These are phyloP conservation scores for Osmerus eperlanus DNA, from an alignment of 2,113 vertebrate genomes.

Conservation along the genomic window DNA sequence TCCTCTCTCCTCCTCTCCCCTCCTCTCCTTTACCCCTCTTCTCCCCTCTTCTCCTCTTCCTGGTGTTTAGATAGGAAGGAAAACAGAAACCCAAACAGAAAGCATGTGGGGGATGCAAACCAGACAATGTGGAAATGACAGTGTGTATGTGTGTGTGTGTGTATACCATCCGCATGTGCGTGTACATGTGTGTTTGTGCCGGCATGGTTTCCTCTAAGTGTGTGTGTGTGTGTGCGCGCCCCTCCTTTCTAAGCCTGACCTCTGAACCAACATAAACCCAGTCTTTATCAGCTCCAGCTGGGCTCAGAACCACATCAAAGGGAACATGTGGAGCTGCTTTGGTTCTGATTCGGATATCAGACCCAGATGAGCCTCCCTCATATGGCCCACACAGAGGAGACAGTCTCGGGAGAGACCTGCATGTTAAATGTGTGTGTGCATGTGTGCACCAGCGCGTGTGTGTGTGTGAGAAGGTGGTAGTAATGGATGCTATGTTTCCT, in stretches of 20 bases:
- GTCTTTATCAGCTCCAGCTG: slow-evolving; percentile 61
- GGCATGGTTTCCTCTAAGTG: neutral
- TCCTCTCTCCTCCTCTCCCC: too few relatives aligned
- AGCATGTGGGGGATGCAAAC: slow-evolving; percentile 48
- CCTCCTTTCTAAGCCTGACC: slow-evolving; percentile 7
- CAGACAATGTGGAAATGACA: slow-evolving; percentile 60
- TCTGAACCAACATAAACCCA: slow-evolving; percentile 50
- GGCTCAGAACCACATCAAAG: slow-evolving; percentile 59
- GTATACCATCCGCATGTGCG: slow-evolving; percentile 63
- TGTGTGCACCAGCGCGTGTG: slow-evolving; percentile 1
- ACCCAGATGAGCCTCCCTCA: slow-evolving; percentile 56
- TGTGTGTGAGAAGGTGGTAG: slow-evolving; percentile 41
- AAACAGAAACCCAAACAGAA: slow-evolving; percentile 33
- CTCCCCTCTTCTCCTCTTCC: neutral
- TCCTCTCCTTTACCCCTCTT: too few relatives aligned
- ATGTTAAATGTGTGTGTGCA: neutral
- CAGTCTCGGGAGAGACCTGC: neutral
- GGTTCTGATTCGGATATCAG: slow-evolving; percentile 53
- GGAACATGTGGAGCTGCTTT: slow-evolving; percentile 55
- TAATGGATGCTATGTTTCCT: slow-evolving; percentile 31
- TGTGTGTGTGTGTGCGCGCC: neutral
- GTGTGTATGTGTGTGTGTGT: neutral
- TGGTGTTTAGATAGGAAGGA: neutral
- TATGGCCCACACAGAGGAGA: neutral
- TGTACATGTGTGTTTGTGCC: neutral